Evolutionary conservation across 1,140 invertebrate species (phyloP).

Genomic region (Calephelis nemesis): DNA sequence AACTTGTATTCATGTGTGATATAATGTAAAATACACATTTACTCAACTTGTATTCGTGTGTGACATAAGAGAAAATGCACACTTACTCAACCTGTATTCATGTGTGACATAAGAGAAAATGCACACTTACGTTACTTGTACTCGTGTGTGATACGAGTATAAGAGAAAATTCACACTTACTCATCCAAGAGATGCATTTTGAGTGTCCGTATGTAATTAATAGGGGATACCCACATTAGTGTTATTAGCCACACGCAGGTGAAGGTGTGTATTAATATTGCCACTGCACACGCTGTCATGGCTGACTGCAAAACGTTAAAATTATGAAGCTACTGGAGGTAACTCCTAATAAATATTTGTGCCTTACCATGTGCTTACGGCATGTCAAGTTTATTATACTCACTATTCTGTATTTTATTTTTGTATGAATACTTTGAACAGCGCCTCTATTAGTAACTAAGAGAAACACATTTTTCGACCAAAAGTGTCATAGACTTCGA

Average conservation of each 20-base stretch:
- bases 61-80: too few relatives aligned
- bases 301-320: constrained; percentile 40
- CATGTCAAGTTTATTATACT: too few relatives aligned
- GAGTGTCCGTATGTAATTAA: constrained; percentile 48
- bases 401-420: too few relatives aligned
- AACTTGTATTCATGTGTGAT: background rate
- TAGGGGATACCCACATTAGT: constrained; percentile 45
- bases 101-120: too few relatives aligned
- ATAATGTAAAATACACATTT: background rate
- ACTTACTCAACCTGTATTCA: too few relatives aligned
- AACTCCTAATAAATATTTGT: too few relatives aligned
- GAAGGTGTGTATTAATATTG: constrained; percentile 57
- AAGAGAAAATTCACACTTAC: constrained; percentile 37
- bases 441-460: too few relatives aligned
- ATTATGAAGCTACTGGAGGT: background rate
- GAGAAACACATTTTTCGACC: too few relatives aligned
- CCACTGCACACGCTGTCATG: constrained; percentile 52
- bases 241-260: constrained; percentile 58
- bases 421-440: background rate
- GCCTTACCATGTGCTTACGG: too few relatives aligned
- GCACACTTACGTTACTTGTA: too few relatives aligned
- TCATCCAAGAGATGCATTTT: constrained; percentile 59
- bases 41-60: too few relatives aligned
- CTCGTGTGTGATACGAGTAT: background rate
- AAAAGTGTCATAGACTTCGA: too few relatives aligned